Evolutionary conservation across 2,797 vertebrate genomes (phyloP).

Genomic region (Euthynnus affinis): DNA sequence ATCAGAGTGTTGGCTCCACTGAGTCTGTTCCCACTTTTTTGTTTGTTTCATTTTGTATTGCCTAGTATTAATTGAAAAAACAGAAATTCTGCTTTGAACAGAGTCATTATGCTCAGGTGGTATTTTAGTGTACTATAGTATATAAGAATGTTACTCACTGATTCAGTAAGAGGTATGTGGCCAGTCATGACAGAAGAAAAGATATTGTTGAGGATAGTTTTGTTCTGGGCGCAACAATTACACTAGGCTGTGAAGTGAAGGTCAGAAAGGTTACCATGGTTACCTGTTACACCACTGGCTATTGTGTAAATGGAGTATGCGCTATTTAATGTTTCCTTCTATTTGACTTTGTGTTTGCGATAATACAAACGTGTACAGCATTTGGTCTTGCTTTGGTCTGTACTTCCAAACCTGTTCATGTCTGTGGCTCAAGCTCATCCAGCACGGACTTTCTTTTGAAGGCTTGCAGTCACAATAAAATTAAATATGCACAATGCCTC

Average conservation of each 20-base stretch:
- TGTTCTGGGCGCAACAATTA: slow-evolving; percentile 5
- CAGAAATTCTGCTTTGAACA: slow-evolving; percentile 5
- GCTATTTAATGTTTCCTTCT: background rate
- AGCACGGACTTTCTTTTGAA: background rate
- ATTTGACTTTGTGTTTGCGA: background rate
- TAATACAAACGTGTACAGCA: background rate
- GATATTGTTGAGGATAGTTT: background rate
- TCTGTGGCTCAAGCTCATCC: background rate
- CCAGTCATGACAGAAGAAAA: background rate
- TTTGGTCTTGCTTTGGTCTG: background rate
- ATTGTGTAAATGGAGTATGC: background rate
- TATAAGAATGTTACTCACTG: slow-evolving; percentile 8
- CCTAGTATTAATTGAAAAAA: background rate
- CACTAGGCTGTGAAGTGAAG: slow-evolving; percentile 19
- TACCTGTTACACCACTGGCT: background rate
- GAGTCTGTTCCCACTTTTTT: background rate
- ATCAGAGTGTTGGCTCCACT: background rate
- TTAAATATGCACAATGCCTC: background rate
- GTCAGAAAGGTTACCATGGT: slow-evolving; percentile 26
- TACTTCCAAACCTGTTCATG: background rate
- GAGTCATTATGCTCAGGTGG: background rate
- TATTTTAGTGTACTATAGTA: background rate
- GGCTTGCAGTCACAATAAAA: background rate
- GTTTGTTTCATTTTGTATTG: background rate
- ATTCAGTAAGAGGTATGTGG: background rate